Evolutionary conservation across 2,113 vertebrate genomes (phyloP), one percentile per base, ranked within the genome.

Genomic region (Urocitellus parryii): DNA sequence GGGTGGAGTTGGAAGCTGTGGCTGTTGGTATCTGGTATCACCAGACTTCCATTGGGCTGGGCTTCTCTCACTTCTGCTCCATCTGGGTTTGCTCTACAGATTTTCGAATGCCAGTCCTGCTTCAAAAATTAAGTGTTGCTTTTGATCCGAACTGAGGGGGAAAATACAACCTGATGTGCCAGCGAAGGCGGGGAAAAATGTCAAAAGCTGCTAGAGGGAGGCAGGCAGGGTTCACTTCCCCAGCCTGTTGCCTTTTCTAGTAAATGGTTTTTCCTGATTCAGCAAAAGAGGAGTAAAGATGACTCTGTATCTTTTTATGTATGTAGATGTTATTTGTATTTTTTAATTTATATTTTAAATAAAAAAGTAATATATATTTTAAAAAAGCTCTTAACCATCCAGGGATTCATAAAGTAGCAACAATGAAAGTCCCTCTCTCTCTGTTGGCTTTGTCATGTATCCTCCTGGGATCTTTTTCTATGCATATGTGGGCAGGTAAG

Each of bases 111-210:
- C 1, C 17, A 90, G 79, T 65, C 42, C 51, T 90, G 79, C 34
- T 51, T 92, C 68, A 85, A 8, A 81, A 92, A 76, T 58, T 91
- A 85, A n/a, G n/a, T 79, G 56, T 93, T 53, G 34, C 82, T 88
- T 73, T 92, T 39, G 45, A 73, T 83, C 32, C 32, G 48, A 93
- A 37, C 27, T 34, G 67, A 12, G 12, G 48, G 48, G 12, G 8
- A 58, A 58, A 58, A 58, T 73, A 58, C 6, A 77, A 18, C 27
- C 32, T 87, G 58, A 74, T 61, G 13, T 74, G 78, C 74, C 25
- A n/a, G 39, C 58, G 24, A 48, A 86, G 22, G 74, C 63, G 32
- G 32, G 25, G 58, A 45, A 56, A 91, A 68, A 91, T 74, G 76
- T 12, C 63, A 29, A 37, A 67, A 13, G 27, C 12, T 34, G 24